Base-by-base conservation (phyloP, 1,140 invertebrate species). In the Micrasema minimum region DNA sequence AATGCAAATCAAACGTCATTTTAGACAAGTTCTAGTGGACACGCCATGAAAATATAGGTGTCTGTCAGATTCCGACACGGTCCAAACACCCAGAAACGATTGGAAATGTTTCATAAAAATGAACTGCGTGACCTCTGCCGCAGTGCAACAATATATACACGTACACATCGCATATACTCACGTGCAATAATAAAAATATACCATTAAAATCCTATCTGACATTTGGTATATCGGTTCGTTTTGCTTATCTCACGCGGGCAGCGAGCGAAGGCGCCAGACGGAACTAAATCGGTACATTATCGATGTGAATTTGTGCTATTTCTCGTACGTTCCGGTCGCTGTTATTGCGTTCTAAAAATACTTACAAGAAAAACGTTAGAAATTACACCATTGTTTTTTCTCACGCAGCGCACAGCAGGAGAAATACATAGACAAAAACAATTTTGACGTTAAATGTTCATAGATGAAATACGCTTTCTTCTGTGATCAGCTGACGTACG, bases 361-460 rank as follows among this genome's bases (percentile, higher is more conserved):
- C 82, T 84, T 84, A 84, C 82, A 83, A 83, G 82, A 82, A 82
- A 83, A 82, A 84, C 82, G 82, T 81, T 83, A 81, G 82, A 69
- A 83, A 84, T 83, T 80, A 84, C 82, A 84, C 82, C 82, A 84
- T 83, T 84, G 82, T 84, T 83, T 83, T 83, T 83, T 83, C 82
- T 69, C 38, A 69, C 38, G 50, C 65, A 59, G 66, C 48, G 48
- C 31, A 53, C 64, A 51, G 64, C 38, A 59, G 53, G 66, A 67
- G 38, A 59, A 61, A 38, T 46, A 51, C 66, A 69, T 59, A 69
- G 66, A 69, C 66, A 46, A 69, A 41, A 69, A 43, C 65, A 31
- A 51, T 69, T 69, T 59, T 69, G 66, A 69, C 66, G 45, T 66
- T 66, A 22, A 14, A 45, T 61, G 57, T 11, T 31, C 55, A 59